Conservation (phyloP, 2,888 invertebrate species). For the Pandemis cinnamomeana region DNA sequence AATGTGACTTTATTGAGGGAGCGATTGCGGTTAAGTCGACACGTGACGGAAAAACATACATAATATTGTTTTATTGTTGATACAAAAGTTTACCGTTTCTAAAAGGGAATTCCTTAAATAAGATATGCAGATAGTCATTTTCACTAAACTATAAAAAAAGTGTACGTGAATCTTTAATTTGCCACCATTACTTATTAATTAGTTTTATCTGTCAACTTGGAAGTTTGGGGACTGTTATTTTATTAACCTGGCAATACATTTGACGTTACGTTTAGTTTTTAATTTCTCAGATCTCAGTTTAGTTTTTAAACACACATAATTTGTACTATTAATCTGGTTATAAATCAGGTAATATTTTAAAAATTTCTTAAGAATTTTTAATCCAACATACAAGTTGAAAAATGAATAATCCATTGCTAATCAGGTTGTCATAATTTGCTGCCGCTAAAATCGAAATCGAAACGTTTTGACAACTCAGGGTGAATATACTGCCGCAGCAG, state of each 20-base stretch:
- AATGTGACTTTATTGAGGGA: not conserved
- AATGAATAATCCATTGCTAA: too few relatives aligned
- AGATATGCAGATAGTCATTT: not conserved
- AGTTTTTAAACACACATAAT: not conserved
- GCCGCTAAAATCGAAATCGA: not conserved
- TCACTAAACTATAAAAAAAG: not conserved
- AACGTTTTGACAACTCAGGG: conserved; percentile 6
- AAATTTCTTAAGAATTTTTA: too few relatives aligned
- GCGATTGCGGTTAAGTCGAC: not conserved
- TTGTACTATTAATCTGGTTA: too few relatives aligned
- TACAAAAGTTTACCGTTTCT: not conserved
- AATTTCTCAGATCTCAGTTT: not conserved
- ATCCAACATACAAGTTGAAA: too few relatives aligned
- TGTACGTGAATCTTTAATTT: not conserved
- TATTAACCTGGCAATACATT: conserved; percentile 21
- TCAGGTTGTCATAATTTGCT: too few relatives aligned
- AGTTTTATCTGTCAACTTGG: too few relatives aligned
- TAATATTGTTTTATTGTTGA: not conserved
- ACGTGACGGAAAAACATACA: not conserved
- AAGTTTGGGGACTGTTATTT: conserved; percentile 34
- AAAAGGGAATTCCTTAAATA: not conserved
- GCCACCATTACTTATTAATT: too few relatives aligned
- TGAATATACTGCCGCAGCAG: conserved; percentile 24
- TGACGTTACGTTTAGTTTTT: conserved; percentile 4
- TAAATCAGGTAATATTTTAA: too few relatives aligned